A percentile compares a stretch with the other conserved stretches of the same genome.
Evolutionary conservation across 1,140 invertebrate species (phyloP).

Genomic region (Atta colombica): DNA sequence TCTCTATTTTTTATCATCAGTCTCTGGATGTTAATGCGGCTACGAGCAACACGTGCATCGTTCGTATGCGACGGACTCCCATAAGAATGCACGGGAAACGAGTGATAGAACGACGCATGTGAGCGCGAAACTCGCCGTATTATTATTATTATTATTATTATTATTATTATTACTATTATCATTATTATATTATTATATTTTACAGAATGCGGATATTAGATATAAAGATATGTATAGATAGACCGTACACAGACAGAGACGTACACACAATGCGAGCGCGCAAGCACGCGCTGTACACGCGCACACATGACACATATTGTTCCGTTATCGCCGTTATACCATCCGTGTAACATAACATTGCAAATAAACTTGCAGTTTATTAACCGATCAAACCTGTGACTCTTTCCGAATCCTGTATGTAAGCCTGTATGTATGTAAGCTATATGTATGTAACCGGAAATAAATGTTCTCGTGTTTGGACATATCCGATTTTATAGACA

Average conservation of each 20-base stretch:
- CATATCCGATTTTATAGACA: neutral
- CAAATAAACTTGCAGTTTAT: slow-evolving; percentile 77
- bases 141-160: slow-evolving; percentile 58
- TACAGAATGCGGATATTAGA: slow-evolving; percentile 82
- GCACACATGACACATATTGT: slow-evolving; percentile 79
- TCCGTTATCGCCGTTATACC: slow-evolving; percentile 82
- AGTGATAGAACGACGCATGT: slow-evolving; percentile 68
- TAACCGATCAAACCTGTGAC: slow-evolving; percentile 74
- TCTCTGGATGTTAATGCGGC: slow-evolving; percentile 72
- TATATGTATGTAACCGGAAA: neutral
- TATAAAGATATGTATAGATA: slow-evolving; percentile 77
- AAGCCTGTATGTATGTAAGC: neutral
- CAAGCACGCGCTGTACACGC: slow-evolving; percentile 33
- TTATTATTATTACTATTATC: slow-evolving; percentile 51
- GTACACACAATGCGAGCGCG: slow-evolving; percentile 41
- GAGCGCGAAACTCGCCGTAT: slow-evolving; percentile 70
- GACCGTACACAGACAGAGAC: slow-evolving; percentile 63
- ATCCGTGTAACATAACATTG: slow-evolving; percentile 78
- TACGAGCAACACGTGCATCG: slow-evolving; percentile 64
- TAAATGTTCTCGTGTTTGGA: neutral
- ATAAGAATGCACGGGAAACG: slow-evolving; percentile 24
- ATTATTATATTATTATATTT: slow-evolving; percentile 80
- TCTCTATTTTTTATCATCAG: slow-evolving; percentile 82
- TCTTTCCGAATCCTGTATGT: neutral
- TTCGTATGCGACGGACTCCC: slow-evolving; percentile 52